A percentile compares a stretch with the other conserved stretches of the same genome.
Evolutionary conservation across 2,797 vertebrate species (phyloP).

Genomic region (Psittacula derbiana): DNA sequence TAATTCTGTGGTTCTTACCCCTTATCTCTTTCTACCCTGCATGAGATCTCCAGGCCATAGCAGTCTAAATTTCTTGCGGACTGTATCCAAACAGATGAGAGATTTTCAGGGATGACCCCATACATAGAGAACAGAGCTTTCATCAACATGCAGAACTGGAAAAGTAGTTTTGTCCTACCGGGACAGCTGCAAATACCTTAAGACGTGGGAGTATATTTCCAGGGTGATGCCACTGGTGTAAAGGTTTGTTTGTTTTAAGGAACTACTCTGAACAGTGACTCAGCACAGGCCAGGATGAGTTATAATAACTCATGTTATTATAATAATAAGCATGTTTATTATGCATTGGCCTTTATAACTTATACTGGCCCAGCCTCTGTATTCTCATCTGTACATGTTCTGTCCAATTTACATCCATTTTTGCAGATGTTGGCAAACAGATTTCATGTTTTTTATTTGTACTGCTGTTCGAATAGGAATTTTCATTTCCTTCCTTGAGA

Average conservation of each 20-base stretch:
- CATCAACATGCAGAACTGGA: neutral
- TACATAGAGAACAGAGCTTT: neutral
- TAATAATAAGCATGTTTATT: neutral
- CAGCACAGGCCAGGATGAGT: neutral
- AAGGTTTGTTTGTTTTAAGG: neutral
- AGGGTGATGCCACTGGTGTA: neutral
- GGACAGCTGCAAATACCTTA: neutral
- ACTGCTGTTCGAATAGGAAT: neutral
- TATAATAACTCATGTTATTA: too few species aligned
- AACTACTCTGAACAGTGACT: neutral
- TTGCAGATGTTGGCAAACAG: neutral
- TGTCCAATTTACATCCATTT: neutral
- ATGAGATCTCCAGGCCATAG: neutral
- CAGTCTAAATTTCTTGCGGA: neutral
- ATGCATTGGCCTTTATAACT: neutral
- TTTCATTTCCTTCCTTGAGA: neutral
- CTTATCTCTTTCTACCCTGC: neutral
- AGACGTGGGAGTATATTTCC: neutral
- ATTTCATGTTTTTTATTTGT: neutral
- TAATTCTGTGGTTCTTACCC: neutral
- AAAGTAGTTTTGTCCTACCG: neutral
- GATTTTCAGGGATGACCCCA: neutral
- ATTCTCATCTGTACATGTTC: neutral
- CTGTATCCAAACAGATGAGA: neutral
- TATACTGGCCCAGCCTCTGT: neutral